phyloP scores from a whole-genome alignment of 2,888 invertebrate genomes.

The Diloba caeruleocephala region DNA sequence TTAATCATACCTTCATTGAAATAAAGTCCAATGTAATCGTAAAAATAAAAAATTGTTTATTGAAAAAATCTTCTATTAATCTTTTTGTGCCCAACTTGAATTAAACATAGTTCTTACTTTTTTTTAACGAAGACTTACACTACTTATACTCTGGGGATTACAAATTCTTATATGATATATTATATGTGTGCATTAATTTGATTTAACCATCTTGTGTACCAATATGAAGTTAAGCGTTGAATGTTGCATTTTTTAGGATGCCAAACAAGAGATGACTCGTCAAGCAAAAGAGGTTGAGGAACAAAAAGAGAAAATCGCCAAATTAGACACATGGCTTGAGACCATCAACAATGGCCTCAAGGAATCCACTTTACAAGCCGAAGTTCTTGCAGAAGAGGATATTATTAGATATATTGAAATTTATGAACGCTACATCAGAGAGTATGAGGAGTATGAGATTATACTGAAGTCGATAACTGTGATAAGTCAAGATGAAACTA shows the following conservation, averaged over 20 bases:
- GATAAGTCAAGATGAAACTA: slow-evolving; percentile 83
- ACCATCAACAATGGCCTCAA: slow-evolving; percentile 85
- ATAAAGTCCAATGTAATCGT: no score
- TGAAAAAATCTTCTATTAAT: no score
- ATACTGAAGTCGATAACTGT: slow-evolving; percentile 81
- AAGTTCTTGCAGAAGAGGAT: slow-evolving; percentile 77
- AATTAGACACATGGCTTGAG: slow-evolving; percentile 86
- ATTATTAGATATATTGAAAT: slow-evolving; percentile 83
- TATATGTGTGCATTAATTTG: no score
- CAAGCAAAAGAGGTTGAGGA: slow-evolving; percentile 79
- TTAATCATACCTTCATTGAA: no score
- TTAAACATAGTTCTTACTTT: no score
- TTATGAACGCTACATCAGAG: slow-evolving; percentile 81
- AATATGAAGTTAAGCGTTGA: no score
- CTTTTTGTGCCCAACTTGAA: no score
- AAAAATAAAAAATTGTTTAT: no score
- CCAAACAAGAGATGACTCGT: slow-evolving; percentile 79
- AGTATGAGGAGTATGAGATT: slow-evolving; percentile 83
- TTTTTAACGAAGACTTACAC: no score
- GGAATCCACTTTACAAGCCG: slow-evolving; percentile 76
- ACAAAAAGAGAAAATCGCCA: slow-evolving; percentile 76
- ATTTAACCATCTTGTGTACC: no score
- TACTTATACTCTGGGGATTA: no score
- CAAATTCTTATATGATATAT: no score
- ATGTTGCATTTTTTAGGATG: slow-evolving; percentile 73